Evolutionary conservation across 2,888 invertebrate genomes (phyloP).

Genomic region (Morinoia aosen): DNA sequence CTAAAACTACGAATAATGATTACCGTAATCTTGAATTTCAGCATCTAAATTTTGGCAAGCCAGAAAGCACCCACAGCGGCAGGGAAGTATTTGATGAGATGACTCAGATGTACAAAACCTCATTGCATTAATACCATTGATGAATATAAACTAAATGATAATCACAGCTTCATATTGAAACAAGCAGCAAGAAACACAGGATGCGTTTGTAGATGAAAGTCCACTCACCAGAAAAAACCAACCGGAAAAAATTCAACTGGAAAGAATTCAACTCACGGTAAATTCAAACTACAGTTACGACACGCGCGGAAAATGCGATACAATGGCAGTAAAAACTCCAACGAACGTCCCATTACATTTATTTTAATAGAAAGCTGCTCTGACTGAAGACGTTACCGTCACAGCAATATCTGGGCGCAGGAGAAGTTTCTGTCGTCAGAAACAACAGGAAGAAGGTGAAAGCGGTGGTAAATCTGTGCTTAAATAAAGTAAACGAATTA

Average conservation of each 20-base stretch:
- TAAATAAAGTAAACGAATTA: no score
- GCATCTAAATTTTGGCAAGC: no score
- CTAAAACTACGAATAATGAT: no score
- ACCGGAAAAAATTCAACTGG: background rate
- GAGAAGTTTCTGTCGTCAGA: background rate
- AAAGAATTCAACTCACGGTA: no score
- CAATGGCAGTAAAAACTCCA: background rate
- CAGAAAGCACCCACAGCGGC: no score
- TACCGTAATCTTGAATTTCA: no score
- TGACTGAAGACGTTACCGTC: background rate
- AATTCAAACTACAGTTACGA: background rate
- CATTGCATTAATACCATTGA: background rate
- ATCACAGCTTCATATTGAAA: background rate
- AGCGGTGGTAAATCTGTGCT: no score
- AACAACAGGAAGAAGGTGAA: no score
- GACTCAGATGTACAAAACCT: background rate
- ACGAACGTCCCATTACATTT: background rate
- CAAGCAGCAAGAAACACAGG: background rate
- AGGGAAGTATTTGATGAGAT: no score
- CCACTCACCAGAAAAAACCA: background rate
- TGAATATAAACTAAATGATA: background rate
- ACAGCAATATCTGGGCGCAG: background rate
- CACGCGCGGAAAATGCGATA: background rate
- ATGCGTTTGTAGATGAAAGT: background rate
- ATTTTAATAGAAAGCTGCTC: background rate